Base-by-base conservation (phyloP, 2,113 vertebrate species). In the Garra rufa region DNA sequence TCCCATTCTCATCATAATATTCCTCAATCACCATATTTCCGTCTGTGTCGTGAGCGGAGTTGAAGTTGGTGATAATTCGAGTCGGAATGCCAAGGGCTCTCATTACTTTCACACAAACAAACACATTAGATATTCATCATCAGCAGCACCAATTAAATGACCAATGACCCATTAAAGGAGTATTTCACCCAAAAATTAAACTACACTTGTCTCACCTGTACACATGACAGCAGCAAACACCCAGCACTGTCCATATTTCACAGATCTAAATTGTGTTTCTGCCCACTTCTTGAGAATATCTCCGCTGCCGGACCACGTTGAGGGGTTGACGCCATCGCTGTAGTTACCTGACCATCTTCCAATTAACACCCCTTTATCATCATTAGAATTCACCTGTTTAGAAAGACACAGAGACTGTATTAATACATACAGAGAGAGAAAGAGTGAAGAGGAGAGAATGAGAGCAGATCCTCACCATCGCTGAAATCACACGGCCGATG, bases 191-290 rank as follows among this genome's bases (percentile, higher is more conserved):
- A 17, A 63, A 28, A 30, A 63, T 14, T 26, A 26, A 63, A 65
- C 34, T 5, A 3, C 26, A 59, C 19, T 9, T 30, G 9, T 82
- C 85, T 44, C 90, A 99, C 98, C 96, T 95, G 98, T 99, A 83
- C 97, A 98, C 93, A 97, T 95, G 90, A 99, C 97, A 0, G 96
- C 97, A 1, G 97, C 98, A 89, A 96, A 99, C 71, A 99, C 98
- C 98, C 98, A 99, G 92, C 98, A 99, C 93, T 99, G 98, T 41
- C 97, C 97, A 0, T 97, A 99, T 85, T 94, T 96, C 41, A 99
- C 97, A 0, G 98, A 95, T 0, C 86, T 93, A 92, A 89, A 96
- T 28, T 92, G 92, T 80, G 92, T 91, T 85, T 92, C 86, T 0
- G 91, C 87, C 98, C 98, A 99, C 46, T 92, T 93, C 67, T 82